Base-by-base conservation (phyloP, 2,113 vertebrate genomes). In the Ceratotherium simum region DNA sequence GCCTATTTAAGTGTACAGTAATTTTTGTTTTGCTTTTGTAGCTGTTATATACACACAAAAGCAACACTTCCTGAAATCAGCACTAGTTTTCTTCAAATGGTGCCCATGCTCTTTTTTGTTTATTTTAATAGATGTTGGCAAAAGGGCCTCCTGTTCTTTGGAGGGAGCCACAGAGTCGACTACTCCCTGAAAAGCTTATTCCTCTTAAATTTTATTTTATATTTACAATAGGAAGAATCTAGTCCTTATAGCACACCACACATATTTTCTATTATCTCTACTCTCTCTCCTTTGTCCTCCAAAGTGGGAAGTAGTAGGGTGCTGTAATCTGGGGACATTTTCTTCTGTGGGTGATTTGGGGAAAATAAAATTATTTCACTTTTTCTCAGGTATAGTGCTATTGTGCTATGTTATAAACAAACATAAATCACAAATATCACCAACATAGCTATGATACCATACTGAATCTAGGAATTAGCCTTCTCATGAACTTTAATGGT, bases 121-220 rank as follows among this genome's bases (percentile, higher is more conserved):
- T 93, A 54, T 92, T 95, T 76, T 94, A 75, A 92, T 70, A 88
- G 33, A 33, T 88, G 39, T 72, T 25, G 86, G 20, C 80, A 95
- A 94, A 87, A 75, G 70, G 39, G 67, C 14, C 82, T 88, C 88
- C 65, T 76, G 5, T 3, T 94, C 83, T 96, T 96, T 75, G 84
- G 42, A 94, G 46, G 48, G 48, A 48, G 48, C 48, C 48, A 48
- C 46, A n/a, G 39, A 76, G 10, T 76, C 46, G 88, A 54, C 12
- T 36, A 18, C n/a, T 88, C 64, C 90, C 69, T 79, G 56, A 69
- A 95, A 95, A 93, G 27, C 76, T 51, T 75, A 42, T 89, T 95
- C n/a, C 42, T 96, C 62, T 72, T 60, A 91, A 64, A 89, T 92
- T 86, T 94, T 75, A 76, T 85, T 95, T 96, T 86, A 23, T 86